Percentiles rank a stretch among this genome's conserved stretches.
Conservation (phyloP, 2,797 vertebrate genomes). For the Muscicapa striata region DNA sequence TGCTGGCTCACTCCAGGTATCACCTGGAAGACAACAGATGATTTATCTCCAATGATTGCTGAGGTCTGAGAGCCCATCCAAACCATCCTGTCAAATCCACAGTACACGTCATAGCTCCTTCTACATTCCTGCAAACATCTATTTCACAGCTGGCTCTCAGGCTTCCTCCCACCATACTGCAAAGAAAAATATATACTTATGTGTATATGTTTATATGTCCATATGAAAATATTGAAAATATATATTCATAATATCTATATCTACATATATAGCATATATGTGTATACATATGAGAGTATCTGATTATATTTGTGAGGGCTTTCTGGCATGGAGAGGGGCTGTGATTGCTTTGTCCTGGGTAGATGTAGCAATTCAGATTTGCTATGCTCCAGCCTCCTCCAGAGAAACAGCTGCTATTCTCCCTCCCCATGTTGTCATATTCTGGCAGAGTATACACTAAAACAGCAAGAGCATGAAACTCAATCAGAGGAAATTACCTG, state of each 20-base stretch:
- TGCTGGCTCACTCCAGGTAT: neutral
- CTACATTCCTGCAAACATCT: neutral
- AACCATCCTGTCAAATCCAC: neutral
- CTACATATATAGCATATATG: too few species aligned
- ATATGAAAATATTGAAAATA: neutral
- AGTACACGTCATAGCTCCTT: neutral
- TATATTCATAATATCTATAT: neutral
- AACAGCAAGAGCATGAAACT: neutral
- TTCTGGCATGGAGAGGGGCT: neutral
- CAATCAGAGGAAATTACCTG: neutral
- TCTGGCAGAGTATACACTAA: neutral
- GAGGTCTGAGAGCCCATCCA: neutral
- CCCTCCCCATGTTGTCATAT: neutral
- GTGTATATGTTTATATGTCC: too few species aligned
- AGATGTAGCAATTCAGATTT: neutral
- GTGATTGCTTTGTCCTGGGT: neutral
- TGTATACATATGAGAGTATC: neutral
- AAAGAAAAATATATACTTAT: neutral
- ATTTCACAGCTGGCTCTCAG: neutral
- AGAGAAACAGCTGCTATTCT: conserved; percentile 11
- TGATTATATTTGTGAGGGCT: neutral
- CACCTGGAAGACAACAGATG: neutral
- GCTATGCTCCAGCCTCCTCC: neutral
- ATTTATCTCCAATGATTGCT: neutral
- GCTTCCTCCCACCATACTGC: neutral